Evolutionary conservation across 2,888 invertebrate species (phyloP).

Genomic region (Polydrusus tereticollis): DNA sequence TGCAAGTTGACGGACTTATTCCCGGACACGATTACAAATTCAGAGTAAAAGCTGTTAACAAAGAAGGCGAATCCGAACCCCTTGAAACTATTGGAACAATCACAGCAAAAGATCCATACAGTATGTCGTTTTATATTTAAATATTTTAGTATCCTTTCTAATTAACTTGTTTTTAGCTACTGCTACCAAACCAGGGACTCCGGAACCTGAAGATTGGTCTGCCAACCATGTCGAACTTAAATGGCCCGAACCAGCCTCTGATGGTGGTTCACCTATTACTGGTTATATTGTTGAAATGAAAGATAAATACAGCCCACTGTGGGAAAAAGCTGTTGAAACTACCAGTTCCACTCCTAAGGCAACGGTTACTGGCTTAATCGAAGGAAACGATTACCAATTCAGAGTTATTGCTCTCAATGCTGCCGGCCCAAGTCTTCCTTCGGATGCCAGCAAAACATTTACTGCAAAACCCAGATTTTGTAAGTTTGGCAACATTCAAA

Average conservation of each 20-base stretch:
- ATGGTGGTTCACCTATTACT: slow-evolving; percentile 95
- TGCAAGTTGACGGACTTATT: slow-evolving; percentile 89
- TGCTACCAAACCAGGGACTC: slow-evolving; percentile 90
- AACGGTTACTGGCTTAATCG: slow-evolving; percentile 89
- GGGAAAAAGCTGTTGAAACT: slow-evolving; percentile 93
- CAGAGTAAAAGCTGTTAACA: slow-evolving; percentile 93
- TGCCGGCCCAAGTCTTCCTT: slow-evolving; percentile 93
- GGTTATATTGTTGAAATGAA: slow-evolving; percentile 95
- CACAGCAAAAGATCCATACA: slow-evolving; percentile 95
- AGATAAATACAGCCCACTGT: slow-evolving; percentile 91
- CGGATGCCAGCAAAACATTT: slow-evolving; percentile 88
- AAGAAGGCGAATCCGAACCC: slow-evolving; percentile 97
- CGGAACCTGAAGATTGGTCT: slow-evolving; percentile 92
- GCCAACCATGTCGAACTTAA: slow-evolving; percentile 91
- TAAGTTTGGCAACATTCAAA: slow-evolving; percentile 64
- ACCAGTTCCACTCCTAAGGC: slow-evolving; percentile 81
- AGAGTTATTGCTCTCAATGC: slow-evolving; percentile 95
- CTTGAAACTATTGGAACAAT: slow-evolving; percentile 92
- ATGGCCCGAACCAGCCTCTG: slow-evolving; percentile 90
- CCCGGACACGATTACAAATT: slow-evolving; percentile 97
- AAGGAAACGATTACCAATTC: slow-evolving; percentile 98
- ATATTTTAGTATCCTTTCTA: background rate
- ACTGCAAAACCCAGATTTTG: slow-evolving; percentile 87
- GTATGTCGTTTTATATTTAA: slow-evolving; percentile 70
- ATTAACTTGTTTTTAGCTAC: slow-evolving; percentile 72